Percentiles rank a stretch among this genome's conserved stretches.
phyloP scores from a whole-genome alignment of 1,140 invertebrate species.

The Helicorthomorpha holstii region DNA sequence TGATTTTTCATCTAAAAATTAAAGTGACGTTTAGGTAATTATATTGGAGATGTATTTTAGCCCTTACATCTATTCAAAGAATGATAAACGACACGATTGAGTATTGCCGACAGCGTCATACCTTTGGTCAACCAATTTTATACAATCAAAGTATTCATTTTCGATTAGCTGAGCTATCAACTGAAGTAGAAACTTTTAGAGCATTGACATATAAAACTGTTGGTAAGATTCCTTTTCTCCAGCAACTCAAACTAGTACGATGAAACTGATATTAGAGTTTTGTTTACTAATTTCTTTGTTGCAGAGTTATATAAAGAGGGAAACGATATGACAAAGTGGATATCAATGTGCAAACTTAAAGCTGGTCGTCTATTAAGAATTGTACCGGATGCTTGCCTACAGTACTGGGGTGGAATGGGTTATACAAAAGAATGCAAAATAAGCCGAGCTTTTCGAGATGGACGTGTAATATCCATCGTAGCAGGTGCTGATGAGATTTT shows the following conservation, averaged over 20 bases:
- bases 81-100: conserved; percentile 31
- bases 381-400: conserved; percentile 37
- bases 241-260: background rate
- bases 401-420: conserved; percentile 44
- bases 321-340: conserved; percentile 36
- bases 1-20: background rate
- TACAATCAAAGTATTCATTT: conserved; percentile 37
- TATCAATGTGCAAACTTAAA: conserved; percentile 41
- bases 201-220: conserved; percentile 32
- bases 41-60: too few species aligned
- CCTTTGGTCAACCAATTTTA: conserved; percentile 33
- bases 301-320: conserved; percentile 28
- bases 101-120: conserved; percentile 30
- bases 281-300: background rate
- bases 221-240: conserved; percentile 16
- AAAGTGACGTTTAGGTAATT: too few species aligned
- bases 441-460: conserved; percentile 32
- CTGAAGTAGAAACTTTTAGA: conserved; percentile 34
- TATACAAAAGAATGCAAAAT: conserved; percentile 34
- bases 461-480: conserved; percentile 35
- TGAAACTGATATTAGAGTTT: background rate
- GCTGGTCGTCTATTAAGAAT: conserved; percentile 31
- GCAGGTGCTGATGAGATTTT: conserved; percentile 44
- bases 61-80: conserved; percentile 24
- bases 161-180: conserved; percentile 35